These are phyloP conservation scores for Halcyon chelicuti DNA, from an alignment of 2,797 vertebrate genomes.

Conservation along the genomic window DNA sequence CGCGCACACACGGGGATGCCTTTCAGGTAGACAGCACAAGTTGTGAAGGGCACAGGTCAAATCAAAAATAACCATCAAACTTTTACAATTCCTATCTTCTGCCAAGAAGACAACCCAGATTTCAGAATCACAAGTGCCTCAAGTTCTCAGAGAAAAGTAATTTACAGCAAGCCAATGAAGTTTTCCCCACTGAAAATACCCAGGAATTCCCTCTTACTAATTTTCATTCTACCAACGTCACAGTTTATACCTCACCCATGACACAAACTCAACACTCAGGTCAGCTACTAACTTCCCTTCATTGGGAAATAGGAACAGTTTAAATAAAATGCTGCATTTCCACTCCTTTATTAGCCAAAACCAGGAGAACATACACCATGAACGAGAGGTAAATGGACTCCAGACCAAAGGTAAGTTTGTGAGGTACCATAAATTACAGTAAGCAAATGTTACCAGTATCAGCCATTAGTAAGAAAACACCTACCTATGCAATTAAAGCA, in stretches of 20 bases:
- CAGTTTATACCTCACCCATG: neutral
- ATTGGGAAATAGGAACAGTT: neutral
- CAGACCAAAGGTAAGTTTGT: neutral
- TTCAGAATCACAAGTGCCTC: neutral
- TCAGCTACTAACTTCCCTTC: neutral
- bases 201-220: neutral
- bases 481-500: neutral
- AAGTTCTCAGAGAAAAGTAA: neutral
- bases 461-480: neutral
- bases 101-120: neutral
- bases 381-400: neutral
- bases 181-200: neutral
- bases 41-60: neutral
- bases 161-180: neutral
- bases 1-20: neutral
- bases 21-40: neutral
- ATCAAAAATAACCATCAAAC: fast-evolving
- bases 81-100: neutral
- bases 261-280: neutral
- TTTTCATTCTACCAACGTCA: neutral
- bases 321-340: neutral
- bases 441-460: neutral
- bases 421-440: neutral
- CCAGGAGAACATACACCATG: neutral
- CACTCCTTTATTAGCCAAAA: neutral